A percentile compares a stretch with the other conserved stretches of the same genome.
phyloP scores from a whole-genome alignment of 2,113 vertebrate species.

The Myiozetetes cayanensis region DNA sequence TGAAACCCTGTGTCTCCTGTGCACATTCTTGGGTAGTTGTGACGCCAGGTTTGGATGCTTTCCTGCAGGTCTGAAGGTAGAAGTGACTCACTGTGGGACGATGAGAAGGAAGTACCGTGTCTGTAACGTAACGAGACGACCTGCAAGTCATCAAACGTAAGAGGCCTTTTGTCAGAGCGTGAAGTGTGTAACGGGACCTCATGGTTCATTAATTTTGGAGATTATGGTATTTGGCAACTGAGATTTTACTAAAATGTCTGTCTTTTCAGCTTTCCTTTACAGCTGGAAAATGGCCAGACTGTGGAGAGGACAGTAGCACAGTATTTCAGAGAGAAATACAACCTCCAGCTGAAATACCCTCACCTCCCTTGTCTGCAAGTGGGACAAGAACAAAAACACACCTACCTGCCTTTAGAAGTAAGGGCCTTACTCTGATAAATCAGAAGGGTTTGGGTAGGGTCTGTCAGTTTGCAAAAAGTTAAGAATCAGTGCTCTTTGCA shows the following conservation, averaged over 20 bases:
- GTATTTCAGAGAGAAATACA: slow-evolving; percentile 99
- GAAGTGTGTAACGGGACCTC: neutral
- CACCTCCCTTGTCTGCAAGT: slow-evolving; percentile 98
- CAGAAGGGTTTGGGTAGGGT: neutral
- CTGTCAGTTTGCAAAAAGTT: neutral
- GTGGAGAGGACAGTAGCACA: slow-evolving; percentile 99
- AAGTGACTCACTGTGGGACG: slow-evolving; percentile 99
- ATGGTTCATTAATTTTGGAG: neutral
- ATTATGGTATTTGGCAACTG: neutral
- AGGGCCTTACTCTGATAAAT: slow-evolving; percentile 23
- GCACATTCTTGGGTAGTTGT: neutral
- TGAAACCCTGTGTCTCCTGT: neutral
- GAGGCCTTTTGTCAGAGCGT: slow-evolving; percentile 9
- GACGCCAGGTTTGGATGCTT: slow-evolving; percentile 31
- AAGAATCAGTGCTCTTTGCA: neutral
- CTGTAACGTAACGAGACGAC: slow-evolving; percentile 95
- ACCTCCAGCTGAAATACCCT: slow-evolving; percentile 96
- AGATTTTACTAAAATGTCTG: neutral
- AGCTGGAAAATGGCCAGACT: slow-evolving; percentile 97
- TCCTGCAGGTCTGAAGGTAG: slow-evolving; percentile 93
- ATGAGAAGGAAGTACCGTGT: slow-evolving; percentile 99
- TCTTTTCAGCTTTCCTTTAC: slow-evolving; percentile 89
- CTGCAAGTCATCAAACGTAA: slow-evolving; percentile 99
- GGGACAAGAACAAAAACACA: slow-evolving; percentile 99
- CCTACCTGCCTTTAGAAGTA: slow-evolving; percentile 98